Conservation (phyloP, 2,113 vertebrate species). For the Dascyllus trimaculatus region DNA sequence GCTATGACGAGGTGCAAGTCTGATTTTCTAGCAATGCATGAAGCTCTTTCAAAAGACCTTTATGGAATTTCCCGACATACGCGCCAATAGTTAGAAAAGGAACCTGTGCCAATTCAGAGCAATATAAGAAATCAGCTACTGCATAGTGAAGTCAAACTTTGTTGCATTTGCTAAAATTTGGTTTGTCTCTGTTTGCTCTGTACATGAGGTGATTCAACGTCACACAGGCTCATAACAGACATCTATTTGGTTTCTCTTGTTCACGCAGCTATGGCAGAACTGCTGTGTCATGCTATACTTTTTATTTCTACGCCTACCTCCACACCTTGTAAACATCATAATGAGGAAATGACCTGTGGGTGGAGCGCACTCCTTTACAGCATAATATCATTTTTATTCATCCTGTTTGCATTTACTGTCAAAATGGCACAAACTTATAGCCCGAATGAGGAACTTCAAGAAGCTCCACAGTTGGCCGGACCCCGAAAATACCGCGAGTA, state of each 20-base stretch:
- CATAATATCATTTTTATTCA: not conserved
- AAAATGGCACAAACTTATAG: not conserved
- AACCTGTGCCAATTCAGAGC: no score
- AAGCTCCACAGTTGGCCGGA: not conserved
- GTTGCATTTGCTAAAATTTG: not conserved
- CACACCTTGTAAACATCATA: conserved; percentile 25
- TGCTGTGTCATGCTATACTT: not conserved
- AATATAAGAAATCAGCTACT: no score
- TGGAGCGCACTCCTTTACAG: conserved; percentile 40
- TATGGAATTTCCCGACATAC: no score
- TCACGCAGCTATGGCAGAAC: no score
- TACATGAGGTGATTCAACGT: not conserved
- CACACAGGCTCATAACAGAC: no score
- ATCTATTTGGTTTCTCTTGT: not conserved
- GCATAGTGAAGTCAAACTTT: not conserved
- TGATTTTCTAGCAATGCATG: no score
- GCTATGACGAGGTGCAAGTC: no score
- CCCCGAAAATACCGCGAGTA: conserved; percentile 20
- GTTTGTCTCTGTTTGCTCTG: not conserved
- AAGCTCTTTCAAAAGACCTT: no score
- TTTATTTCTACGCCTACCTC: not conserved
- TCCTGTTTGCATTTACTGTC: not conserved
- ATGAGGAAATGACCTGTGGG: conserved; percentile 48
- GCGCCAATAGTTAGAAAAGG: no score
- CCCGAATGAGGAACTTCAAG: no score